These are phyloP conservation scores for Gryllus longicercus DNA, from an alignment of 2,888 invertebrate species.

Conservation along the genomic window DNA sequence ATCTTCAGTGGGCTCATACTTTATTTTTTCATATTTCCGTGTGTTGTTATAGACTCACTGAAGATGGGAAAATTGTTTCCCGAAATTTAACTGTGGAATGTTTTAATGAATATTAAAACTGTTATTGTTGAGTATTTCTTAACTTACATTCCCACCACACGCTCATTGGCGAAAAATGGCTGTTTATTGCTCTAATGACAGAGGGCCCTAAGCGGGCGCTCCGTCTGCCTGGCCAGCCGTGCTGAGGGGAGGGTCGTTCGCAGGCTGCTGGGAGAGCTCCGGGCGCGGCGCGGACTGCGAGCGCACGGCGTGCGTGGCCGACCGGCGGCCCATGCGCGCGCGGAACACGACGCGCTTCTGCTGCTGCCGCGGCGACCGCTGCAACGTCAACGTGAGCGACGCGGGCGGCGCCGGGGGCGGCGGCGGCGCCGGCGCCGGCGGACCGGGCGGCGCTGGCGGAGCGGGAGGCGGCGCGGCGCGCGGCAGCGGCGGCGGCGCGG, in stretches of 20 bases:
- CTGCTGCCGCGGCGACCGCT: conserved; percentile 75
- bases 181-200: no score
- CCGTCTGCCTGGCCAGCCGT: no score
- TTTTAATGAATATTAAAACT: no score
- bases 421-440: conserved; percentile 75
- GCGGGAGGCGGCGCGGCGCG: conserved; percentile 43
- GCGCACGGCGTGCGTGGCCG: conserved; percentile 54
- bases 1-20: no score
- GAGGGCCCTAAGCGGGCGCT: background rate
- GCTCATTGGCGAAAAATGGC: no score
- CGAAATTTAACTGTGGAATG: no score
- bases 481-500: conserved; percentile 41
- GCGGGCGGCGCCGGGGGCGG: conserved; percentile 52
- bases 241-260: conserved; percentile 8
- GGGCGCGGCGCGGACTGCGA: conserved; percentile 47
- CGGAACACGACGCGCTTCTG: conserved; percentile 70
- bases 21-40: no score
- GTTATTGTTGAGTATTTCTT: no score
- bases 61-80: no score
- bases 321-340: conserved; percentile 55
- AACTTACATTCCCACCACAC: no score
- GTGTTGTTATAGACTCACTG: no score
- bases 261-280: conserved; percentile 53
- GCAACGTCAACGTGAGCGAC: conserved; percentile 67
- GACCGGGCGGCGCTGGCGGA: conserved; percentile 67